Base-by-base conservation (phyloP, 2,113 vertebrate genomes). In the Phodopus roborovskii region DNA sequence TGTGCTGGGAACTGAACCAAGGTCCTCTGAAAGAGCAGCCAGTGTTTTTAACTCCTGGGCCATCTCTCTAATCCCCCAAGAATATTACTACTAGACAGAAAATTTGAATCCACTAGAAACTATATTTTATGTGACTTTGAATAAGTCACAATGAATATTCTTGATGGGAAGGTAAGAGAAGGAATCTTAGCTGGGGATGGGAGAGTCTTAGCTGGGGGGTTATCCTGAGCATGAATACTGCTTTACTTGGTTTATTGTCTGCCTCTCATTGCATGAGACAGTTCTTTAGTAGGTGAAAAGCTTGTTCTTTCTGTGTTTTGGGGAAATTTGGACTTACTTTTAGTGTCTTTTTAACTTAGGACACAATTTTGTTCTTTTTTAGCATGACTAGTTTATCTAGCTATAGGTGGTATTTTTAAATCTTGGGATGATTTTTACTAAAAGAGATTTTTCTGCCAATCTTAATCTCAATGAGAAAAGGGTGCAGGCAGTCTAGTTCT, bases 261-360 rank as follows among this genome's bases (percentile, higher is more conserved):
- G 64, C 56, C 10, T 12, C 5, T 60, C 50, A 28, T 20, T 88
- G 13, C 30, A 71, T 48, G 70, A 92, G 74, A 22, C 24, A 87
- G 9, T n/a, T 90, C 12, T 48, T 88, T 88, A 77, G 36, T 5
- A 48, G 78, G 28, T 90, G 48, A 42, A 89, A 86, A 71, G 64
- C 30, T 86, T 91, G 86, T 73, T 88, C 30, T 53, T 95, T 30
- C 24, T 87, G 19, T 74, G 20, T 26, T 84, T 93, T 90, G 79
- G 56, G 79, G 56, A 90, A 95, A 39, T 79, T 42, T 82, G 22
- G n/a, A 12, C 71, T 94, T 77, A 48, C 94, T 97, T 95, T 93
- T 74, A 22, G 48, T 85, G 56, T 70, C 75, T 91, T 53, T 79
- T 92, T 83, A 58, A 33, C 5, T 60, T 62, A 83, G 74, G 90